These are phyloP conservation scores for Yoshiicerus persimilis DNA, from an alignment of 1,140 invertebrate species.

Conservation along the genomic window DNA sequence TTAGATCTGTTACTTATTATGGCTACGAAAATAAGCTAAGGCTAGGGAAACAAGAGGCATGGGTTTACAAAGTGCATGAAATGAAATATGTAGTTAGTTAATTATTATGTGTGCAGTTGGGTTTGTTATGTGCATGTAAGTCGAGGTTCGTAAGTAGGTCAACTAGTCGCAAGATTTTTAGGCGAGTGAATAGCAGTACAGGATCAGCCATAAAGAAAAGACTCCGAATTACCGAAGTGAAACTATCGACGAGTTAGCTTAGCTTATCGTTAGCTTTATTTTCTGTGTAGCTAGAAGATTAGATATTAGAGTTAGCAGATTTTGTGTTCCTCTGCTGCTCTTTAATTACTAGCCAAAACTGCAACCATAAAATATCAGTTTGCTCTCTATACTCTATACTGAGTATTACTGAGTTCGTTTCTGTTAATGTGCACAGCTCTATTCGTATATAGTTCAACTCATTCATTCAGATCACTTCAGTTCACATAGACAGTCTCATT, in stretches of 20 bases:
- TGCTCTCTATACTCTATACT: background rate
- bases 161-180: background rate
- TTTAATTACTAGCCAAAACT: background rate
- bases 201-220: background rate
- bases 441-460: no score
- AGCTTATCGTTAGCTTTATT: background rate
- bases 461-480: background rate
- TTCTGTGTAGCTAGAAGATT: background rate
- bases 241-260: background rate
- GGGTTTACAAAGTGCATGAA: background rate
- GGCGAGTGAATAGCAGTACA: background rate
- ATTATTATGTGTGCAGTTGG: background rate
- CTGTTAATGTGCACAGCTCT: background rate
- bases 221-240: background rate
- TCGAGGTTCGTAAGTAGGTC: background rate
- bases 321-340: background rate
- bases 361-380: background rate
- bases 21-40: background rate
- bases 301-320: background rate
- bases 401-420: no score
- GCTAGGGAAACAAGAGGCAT: background rate
- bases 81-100: background rate
- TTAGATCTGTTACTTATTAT: background rate
- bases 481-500: background rate
- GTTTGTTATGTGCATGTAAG: background rate